Percentiles rank a stretch among this genome's conserved stretches.
Conservation (phyloP, 2,113 vertebrate genomes). For the Semnornis frantzii region DNA sequence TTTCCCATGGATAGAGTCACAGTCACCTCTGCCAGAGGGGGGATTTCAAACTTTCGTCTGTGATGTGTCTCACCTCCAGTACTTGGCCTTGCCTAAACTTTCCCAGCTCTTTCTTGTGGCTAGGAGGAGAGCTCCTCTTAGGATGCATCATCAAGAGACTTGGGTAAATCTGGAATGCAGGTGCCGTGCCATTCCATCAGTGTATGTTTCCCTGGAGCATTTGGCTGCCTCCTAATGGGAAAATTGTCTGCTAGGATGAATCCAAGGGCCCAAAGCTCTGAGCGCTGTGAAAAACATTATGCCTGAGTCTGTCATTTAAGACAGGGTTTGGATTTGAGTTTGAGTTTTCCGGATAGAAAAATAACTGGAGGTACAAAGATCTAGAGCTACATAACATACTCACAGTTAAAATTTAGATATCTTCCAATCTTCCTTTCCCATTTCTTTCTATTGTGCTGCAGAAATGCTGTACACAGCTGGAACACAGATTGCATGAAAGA, state of each 20-base stretch:
- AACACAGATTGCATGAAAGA: neutral
- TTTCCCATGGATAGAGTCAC: conserved; percentile 37
- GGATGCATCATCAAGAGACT: conserved; percentile 58
- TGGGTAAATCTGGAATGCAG: conserved; percentile 47
- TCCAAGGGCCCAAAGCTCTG: conserved; percentile 27
- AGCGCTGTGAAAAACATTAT: conserved; percentile 16
- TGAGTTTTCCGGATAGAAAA: neutral
- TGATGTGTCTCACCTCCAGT: conserved; percentile 60
- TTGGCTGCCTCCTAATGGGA: conserved; percentile 60
- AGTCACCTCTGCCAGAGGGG: conserved; percentile 53
- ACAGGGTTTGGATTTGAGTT: neutral
- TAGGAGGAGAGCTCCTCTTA: conserved; percentile 32
- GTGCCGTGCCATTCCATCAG: neutral
- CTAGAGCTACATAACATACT: neutral
- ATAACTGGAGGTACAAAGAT: neutral
- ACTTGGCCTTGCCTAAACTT: conserved; percentile 39
- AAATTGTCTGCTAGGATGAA: conserved; percentile 33
- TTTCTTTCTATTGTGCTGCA: neutral
- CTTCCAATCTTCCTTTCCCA: neutral
- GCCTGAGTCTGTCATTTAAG: neutral
- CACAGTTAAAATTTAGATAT: neutral
- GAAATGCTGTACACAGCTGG: neutral
- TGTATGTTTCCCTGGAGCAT: conserved; percentile 50
- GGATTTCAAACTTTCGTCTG: conserved; percentile 34
- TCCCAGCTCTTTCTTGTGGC: conserved; percentile 67